phyloP scores from a whole-genome alignment of 2,888 invertebrate genomes.

The Eupithecia abbreviata region DNA sequence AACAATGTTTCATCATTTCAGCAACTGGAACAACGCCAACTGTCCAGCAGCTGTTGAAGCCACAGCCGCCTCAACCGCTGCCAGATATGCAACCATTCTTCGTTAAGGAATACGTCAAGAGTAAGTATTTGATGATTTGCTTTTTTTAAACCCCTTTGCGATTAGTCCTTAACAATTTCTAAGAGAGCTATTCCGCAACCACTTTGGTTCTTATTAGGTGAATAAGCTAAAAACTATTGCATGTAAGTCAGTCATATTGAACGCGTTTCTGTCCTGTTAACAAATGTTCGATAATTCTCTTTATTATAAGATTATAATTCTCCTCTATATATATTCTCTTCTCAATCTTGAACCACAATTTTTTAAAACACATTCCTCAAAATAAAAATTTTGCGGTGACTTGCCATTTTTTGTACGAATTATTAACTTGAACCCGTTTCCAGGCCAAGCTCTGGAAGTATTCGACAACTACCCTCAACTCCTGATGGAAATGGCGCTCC shows the following conservation, averaged over 20 bases:
- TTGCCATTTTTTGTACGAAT: background rate
- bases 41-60: slow-evolving; percentile 90
- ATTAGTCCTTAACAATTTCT: background rate
- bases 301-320: too few species aligned
- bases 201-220: too few species aligned
- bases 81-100: slow-evolving; percentile 99
- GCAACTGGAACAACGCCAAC: slow-evolving; percentile 72
- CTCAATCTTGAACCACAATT: too few species aligned
- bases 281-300: background rate
- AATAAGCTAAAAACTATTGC: too few species aligned
- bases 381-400: background rate
- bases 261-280: too few species aligned
- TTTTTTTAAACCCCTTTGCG: too few species aligned
- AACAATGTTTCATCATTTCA: slow-evolving; percentile 35
- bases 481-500: slow-evolving; percentile 96
- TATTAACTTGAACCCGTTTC: background rate
- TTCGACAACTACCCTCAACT: slow-evolving; percentile 97
- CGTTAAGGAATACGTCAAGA: slow-evolving; percentile 94
- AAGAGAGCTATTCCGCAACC: too few species aligned
- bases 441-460: slow-evolving; percentile 93
- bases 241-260: too few species aligned
- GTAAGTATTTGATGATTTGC: slow-evolving; percentile 56
- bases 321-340: too few species aligned
- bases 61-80: slow-evolving; percentile 90
- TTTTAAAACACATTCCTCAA: background rate